Base-by-base conservation (phyloP, 2,797 vertebrate species). In the Girardinus metallicus region DNA sequence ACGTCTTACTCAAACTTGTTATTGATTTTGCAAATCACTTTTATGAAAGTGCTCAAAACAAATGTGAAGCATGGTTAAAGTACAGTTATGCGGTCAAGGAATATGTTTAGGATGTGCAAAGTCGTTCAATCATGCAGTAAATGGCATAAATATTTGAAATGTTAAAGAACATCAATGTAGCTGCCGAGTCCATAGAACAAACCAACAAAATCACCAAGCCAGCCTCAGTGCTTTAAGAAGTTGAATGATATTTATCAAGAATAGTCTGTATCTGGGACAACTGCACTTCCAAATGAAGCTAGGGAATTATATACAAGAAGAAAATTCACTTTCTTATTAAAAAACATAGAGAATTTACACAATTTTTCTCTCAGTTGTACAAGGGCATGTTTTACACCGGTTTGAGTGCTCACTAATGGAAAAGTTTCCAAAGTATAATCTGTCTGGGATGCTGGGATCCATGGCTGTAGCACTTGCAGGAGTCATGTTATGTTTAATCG, bases 161-260 rank as follows among this genome's bases (percentile, higher is more conserved):
- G 16, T 82, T 86, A 26, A 71, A 60, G 74, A 75, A 80, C 18
- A 53, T 81, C 43, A 51, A 39, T 81, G 4, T 86, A 87, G 85
- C 90, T 91, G 88, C 86, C 90, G 79, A 77, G 44, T 64, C 43
- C 2, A 60, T 51, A 51, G 64, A 72, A 11, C 0, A 29, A 39
- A 57, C 18, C 53, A 23, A 74, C 0, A 3, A 68, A 43, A 44
- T 29, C 21, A 55, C 4, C 21, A 74, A 7, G 36, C 16, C 13
- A 8, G 39, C 47, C 53, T 34, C 36, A 2, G 60, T 21, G 60
- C 78, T 39, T 34, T n/a, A 29, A 68, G 39, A 51, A 44, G 16
- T 23, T 21, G 34, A 16, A 51, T 18, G 36, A 13, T 31, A 21
- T 36, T 39, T 3, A 34, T 36, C 49, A n/a, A 26, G 21, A 21